Base-by-base conservation (phyloP, 1,140 invertebrate genomes). In the Telenomus remus region DNA sequence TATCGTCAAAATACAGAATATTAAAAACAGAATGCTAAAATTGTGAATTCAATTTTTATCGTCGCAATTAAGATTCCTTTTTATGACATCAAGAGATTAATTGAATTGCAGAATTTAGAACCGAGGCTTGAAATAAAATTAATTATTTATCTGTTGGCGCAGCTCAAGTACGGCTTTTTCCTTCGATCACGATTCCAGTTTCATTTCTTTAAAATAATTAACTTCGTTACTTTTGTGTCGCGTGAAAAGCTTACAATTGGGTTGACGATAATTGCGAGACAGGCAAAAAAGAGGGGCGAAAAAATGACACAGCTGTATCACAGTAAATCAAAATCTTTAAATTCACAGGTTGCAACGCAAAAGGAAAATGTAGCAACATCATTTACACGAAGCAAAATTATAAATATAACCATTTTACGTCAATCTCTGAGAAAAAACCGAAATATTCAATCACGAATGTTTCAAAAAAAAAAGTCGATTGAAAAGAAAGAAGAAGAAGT, bases 191-290 rank as follows among this genome's bases (percentile, higher is more conserved):
- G 50, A 65, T 49, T 55, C 34, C 33, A 35, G 42, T 49, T 39
- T 49, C 43, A 43, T 55, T 55, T 55, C 43, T 49, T 34, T 27
- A 11, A 14, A 49, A 65, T 65, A 65, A 65, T 65, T 55, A 55
- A 42, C 35, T 19, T 55, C 43, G 33, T 65, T 49, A 65, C 2
- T 15, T 10, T 55, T 55, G 50, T 34, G 47, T 61, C 57, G 35
- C 57, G 48, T 33, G 37, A 61, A 53, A 51, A 53, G 27, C 61
- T 8, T 9, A 27, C 33, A 65, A 65, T 39, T 65, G 34, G 44
- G 35, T 54, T 35, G 10, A 54, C 2, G 43, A 47, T 47, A 64
- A 64, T 46, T 53, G 19, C 27, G 19, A 11, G 35, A 51, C 2
- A 27, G 19, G 6, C 1, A 6, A 27, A 27, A 1, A 27, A 27